A percentile compares a stretch with the other conserved stretches of the same genome.
Conservation (phyloP, 2,797 vertebrate species). For the Rallus crepitans region DNA sequence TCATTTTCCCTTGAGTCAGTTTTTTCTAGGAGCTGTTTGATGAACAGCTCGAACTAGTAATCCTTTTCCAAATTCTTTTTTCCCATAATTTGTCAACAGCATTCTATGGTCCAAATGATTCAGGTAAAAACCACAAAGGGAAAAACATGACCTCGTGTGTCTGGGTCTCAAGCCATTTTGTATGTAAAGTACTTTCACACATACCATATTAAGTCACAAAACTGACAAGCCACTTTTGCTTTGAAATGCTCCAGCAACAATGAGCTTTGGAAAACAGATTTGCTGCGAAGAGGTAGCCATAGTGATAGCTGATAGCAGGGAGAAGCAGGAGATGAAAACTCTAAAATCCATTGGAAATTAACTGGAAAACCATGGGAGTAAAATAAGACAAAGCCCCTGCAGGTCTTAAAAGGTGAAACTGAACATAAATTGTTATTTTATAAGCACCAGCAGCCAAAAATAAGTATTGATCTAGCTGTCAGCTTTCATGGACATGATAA, state of each 20-base stretch:
- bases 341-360: neutral
- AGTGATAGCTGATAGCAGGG: neutral
- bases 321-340: neutral
- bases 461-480: slow-evolving; percentile 7
- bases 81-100: neutral
- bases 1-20: neutral
- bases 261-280: neutral
- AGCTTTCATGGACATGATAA: neutral
- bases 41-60: neutral
- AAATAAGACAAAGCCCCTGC: neutral
- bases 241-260: neutral
- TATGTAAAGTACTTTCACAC: neutral
- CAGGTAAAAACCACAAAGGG: too few species aligned
- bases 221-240: neutral
- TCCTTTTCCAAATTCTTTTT: neutral
- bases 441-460: slow-evolving; percentile 13
- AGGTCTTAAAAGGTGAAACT: neutral
- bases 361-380: neutral
- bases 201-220: neutral
- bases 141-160: too few species aligned
- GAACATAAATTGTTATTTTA: neutral
- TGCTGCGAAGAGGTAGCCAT: neutral
- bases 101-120: too few species aligned
- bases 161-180: neutral
- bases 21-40: neutral